A percentile compares a stretch with the other conserved stretches of the same genome.
Evolutionary conservation across 2,113 vertebrate species (phyloP).

Genomic region (Hemibates koningsi): DNA sequence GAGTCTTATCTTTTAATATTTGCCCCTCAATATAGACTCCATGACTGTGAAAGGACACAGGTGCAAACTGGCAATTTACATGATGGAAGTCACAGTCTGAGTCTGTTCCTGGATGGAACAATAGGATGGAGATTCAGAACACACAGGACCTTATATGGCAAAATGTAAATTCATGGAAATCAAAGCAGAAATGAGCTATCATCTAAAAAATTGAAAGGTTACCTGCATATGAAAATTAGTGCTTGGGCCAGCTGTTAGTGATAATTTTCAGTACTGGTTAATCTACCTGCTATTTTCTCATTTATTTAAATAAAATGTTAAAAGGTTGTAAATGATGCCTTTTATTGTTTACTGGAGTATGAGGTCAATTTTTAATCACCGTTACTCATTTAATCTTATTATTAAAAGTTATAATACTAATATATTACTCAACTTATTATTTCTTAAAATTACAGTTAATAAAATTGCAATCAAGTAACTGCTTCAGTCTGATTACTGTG

Average conservation of each 20-base stretch:
- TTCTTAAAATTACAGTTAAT: neutral
- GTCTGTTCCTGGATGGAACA: neutral
- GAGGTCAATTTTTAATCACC: neutral
- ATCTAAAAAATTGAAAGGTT: neutral
- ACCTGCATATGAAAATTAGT: neutral
- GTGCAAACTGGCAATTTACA: neutral
- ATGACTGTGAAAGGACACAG: neutral
- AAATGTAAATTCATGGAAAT: neutral
- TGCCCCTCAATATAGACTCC: neutral
- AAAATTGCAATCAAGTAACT: neutral
- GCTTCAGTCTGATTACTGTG: neutral
- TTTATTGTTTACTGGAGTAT: neutral
- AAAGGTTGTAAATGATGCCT: neutral
- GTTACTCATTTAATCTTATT: neutral
- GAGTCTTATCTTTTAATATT: neutral
- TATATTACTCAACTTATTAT: neutral
- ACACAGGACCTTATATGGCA: neutral
- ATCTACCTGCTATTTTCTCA: neutral
- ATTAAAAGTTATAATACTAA: neutral
- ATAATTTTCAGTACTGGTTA: neutral
- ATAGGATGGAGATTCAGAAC: neutral
- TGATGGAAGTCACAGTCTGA: conserved; percentile 16
- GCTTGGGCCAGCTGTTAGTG: neutral
- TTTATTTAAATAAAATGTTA: neutral
- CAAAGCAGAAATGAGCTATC: neutral